Base-by-base conservation (phyloP, 2,113 vertebrate genomes). In the Pseudopodoces humilis region DNA sequence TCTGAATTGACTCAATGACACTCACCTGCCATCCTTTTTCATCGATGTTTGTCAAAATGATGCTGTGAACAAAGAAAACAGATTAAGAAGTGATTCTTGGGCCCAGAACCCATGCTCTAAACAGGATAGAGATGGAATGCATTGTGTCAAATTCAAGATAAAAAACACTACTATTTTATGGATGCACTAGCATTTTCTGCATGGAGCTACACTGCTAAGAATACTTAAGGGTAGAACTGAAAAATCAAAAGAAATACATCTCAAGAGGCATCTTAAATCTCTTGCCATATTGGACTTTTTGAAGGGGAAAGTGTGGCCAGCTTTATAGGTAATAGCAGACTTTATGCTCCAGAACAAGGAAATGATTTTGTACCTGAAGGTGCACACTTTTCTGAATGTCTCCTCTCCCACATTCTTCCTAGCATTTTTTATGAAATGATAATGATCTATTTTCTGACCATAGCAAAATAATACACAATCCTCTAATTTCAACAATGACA, bases 231-330 rank as follows among this genome's bases (percentile, higher is more conserved):
- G 6, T 15, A 78, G n/a, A 82, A 15, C 2, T 74, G 11, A 21
- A 91, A 87, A 84, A 60, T 22, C 22, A 60, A 89, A 33, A 59
- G 1, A 79, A 81, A 60, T 53, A 12, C 7, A 43, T 56, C 13
- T 13, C 33, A 56, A 55, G 33, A 75, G 16, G 3, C 19, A 71
- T 19, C 52, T 81, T 21, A 44, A 65, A 20, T 50, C 4, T 80
- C 37, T 87, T 58, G 9, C 6, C 5, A 35, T 39, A n/a, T 1
- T 31, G 13, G 9, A 35, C 5, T 52, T 64, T 60, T 75, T 72
- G 17, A 71, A 78, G 6, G 13, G n/a, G 15, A 68, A 72, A 0
- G 0, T 53, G 5, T 77, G 20, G 16, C 8, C 2, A 11, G 3
- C 6, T 85, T 56, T 82, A 13, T 6, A 75, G 4, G 5, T 14